These are phyloP conservation scores for Neoscelio sp. DNA, from an alignment of 2,888 invertebrate species.

Conservation along the genomic window DNA sequence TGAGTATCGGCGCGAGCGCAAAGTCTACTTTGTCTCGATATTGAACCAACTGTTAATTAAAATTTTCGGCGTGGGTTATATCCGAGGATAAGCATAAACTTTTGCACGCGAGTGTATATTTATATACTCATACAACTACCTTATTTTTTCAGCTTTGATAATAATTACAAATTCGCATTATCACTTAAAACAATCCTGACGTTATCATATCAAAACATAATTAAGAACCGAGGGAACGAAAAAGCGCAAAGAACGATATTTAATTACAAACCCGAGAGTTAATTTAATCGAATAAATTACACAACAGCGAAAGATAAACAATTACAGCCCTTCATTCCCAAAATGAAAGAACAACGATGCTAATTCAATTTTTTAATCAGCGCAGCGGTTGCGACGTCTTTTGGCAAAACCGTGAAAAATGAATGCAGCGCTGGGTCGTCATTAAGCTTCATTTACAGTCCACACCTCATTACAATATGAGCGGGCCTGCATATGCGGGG, in stretches of 20 bases:
- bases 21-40: too few relatives aligned
- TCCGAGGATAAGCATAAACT: too few relatives aligned
- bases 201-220: too few relatives aligned
- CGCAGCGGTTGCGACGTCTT: conserved; percentile 24
- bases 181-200: too few relatives aligned
- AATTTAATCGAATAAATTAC: conserved; percentile 29
- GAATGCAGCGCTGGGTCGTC: conserved; percentile 73
- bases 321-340: conserved; percentile 20
- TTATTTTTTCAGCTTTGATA: too few relatives aligned
- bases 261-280: conserved; percentile 39
- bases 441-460: conserved; percentile 81
- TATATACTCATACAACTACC: too few relatives aligned
- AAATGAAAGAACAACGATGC: conserved; percentile 47
- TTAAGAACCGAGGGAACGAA: conserved; percentile 15
- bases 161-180: too few relatives aligned
- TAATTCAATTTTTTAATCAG: conserved; percentile 54
- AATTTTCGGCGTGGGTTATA: too few relatives aligned
- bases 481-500: conserved; percentile 68
- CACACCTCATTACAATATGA: conserved; percentile 80
- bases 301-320: conserved; percentile 41
- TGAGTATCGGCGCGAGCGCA: too few relatives aligned
- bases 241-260: conserved; percentile 14
- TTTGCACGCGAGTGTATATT: too few relatives aligned
- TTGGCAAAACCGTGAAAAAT: conserved; percentile 77
- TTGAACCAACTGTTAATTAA: too few relatives aligned